phyloP scores from a whole-genome alignment of 1,140 invertebrate species.

The Cataglyphis hispanica region DNA sequence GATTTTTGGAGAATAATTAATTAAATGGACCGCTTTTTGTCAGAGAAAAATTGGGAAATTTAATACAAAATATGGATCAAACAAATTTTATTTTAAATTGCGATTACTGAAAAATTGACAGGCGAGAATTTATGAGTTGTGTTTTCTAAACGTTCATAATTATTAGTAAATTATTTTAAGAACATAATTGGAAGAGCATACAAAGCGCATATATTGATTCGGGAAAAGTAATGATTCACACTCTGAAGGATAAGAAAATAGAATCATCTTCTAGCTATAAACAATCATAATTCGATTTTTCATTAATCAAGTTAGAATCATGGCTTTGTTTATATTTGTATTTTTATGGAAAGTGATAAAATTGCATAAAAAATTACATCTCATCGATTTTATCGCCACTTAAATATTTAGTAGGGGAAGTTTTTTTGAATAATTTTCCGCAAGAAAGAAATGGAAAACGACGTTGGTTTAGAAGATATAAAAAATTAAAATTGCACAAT shows the following conservation, averaged over 20 bases:
- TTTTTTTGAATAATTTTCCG: too few species aligned
- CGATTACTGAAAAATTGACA: not conserved
- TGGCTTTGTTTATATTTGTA: not conserved
- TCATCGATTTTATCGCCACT: too few species aligned
- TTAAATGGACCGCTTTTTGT: conserved; percentile 15
- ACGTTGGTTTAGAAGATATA: too few species aligned
- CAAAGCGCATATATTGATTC: too few species aligned
- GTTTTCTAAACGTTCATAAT: not conserved
- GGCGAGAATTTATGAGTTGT: not conserved
- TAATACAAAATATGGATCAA: conserved; percentile 2
- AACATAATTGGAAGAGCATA: not conserved
- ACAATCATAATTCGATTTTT: not conserved
- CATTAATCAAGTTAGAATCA: not conserved
- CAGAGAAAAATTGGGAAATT: conserved; percentile 1
- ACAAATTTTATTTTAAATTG: conserved; percentile 26
- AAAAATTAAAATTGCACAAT: too few species aligned
- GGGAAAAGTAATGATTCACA: not conserved
- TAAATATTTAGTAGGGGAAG: too few species aligned
- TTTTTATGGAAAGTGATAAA: not conserved
- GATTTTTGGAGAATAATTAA: not conserved
- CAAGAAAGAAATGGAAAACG: too few species aligned
- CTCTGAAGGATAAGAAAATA: conserved; percentile 5
- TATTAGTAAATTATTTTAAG: not conserved
- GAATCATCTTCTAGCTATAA: not conserved
- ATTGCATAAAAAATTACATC: too few species aligned